Percentiles rank a stretch among this genome's conserved stretches.
Evolutionary conservation across 2,113 vertebrate genomes (phyloP).

Genomic region (Labrus mixtus): DNA sequence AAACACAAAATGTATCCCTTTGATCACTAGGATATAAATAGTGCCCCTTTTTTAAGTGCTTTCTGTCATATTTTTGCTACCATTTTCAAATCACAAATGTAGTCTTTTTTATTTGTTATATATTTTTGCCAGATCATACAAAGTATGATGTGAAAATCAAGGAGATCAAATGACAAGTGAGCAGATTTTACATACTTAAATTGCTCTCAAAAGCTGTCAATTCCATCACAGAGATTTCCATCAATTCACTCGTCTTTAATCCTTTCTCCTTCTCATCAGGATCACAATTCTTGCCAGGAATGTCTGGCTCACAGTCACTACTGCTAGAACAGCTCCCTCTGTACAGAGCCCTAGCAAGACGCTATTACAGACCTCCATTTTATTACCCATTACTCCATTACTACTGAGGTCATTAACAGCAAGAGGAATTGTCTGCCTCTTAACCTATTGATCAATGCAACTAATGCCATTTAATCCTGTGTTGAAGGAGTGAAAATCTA

Average conservation of each 20-base stretch:
- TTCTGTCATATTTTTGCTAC: neutral
- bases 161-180: constrained; percentile 25
- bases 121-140: constrained; percentile 25
- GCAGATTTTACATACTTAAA: constrained; percentile 38
- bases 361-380: constrained; percentile 94
- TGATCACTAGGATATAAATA: too few relatives aligned
- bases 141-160: constrained; percentile 16
- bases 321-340: constrained; percentile 84
- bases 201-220: constrained; percentile 47
- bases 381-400: constrained; percentile 99
- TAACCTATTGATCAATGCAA: constrained; percentile 99
- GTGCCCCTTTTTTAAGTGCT: too few relatives aligned
- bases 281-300: constrained; percentile 57
- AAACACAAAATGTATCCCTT: constrained; percentile 38
- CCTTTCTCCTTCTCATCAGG: constrained; percentile 57
- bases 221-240: constrained; percentile 44
- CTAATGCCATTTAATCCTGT: constrained; percentile 99
- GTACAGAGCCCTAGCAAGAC: constrained; percentile 85
- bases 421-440: constrained; percentile 97
- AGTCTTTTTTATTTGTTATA: neutral
- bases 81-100: too few relatives aligned
- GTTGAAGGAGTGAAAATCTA: constrained; percentile 94
- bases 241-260: constrained; percentile 52
- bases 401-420: constrained; percentile 98
- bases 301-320: constrained; percentile 73